Percentiles rank a stretch among this genome's conserved stretches.
These are phyloP conservation scores for Calonectris borealis DNA, from an alignment of 2,113 vertebrate genomes.

Conservation along the genomic window DNA sequence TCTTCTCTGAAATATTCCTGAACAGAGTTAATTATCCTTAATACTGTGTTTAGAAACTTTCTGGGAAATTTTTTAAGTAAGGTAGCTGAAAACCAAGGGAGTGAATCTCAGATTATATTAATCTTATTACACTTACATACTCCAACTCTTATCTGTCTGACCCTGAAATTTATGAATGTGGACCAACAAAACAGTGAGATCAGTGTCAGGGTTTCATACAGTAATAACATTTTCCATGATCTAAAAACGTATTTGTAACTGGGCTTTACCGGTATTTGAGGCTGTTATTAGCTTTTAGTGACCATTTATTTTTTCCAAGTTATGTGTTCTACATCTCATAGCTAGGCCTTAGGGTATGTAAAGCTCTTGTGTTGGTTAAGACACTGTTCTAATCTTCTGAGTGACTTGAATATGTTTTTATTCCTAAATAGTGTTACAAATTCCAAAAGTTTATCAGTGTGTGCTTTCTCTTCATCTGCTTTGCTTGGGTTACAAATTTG, in stretches of 20 bases:
- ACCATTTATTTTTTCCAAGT: not conserved
- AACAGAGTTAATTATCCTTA: constrained; percentile 40
- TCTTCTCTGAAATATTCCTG: constrained; percentile 8
- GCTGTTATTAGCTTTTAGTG: constrained; percentile 3
- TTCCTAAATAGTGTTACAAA: not conserved
- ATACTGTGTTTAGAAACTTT: constrained; percentile 19
- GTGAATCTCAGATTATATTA: not conserved
- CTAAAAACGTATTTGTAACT: constrained; percentile 46
- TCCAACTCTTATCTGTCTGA: not conserved
- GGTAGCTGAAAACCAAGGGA: not conserved
- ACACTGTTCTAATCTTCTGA: not conserved
- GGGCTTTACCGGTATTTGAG: constrained; percentile 41
- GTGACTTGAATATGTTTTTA: not conserved
- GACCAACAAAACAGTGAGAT: not conserved
- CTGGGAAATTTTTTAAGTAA: not conserved
- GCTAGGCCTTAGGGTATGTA: not conserved
- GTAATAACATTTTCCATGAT: not conserved
- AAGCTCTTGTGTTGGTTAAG: not conserved
- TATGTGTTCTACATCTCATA: not conserved
- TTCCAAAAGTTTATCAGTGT: not conserved
- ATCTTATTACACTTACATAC: not conserved
- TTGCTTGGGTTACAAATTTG: not conserved
- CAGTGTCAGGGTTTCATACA: not conserved
- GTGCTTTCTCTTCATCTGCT: not conserved
- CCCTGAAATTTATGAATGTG: not conserved